Evolutionary conservation across 2,797 vertebrate genomes (phyloP), one percentile per base, ranked within the genome.

Genomic region (Sebastes melanostomus): DNA sequence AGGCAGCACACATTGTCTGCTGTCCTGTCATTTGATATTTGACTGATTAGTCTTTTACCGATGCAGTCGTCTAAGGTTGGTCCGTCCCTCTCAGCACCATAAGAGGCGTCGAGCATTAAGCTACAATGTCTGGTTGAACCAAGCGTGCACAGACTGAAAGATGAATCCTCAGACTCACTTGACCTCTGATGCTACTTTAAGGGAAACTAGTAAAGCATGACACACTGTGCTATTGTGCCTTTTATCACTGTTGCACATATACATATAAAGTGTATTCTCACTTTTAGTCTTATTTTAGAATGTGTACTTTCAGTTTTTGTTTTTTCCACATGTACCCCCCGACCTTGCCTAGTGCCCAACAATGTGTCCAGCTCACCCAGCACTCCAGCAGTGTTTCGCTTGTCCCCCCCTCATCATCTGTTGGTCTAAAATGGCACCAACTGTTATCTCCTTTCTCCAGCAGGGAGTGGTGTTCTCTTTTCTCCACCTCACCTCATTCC

Each of bases 161-260:
- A 70, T 54, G 52, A 78, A 82, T 74, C 82, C 66, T 38, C 59
- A 65, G 72, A 72, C 61, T 87, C 72, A 72, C 89, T 85, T 72
- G 77, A 89, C 82, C 82, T 85, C 86, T 72, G 75, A 80, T 5
- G 74, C 78, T 88, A 77, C 80, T 86, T 93, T 84, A 90, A 94
- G 91, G 87, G 87, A 94, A 92, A 87, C 88, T 80, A 90, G 88
- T 77, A 78, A 91, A 93, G 90, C 92, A 93, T 93, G 90, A 94
- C 91, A 92, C 91, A 94, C 93, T 94, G 93, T 94, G 93, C 94
- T 93, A 93, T 93, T 90, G 95, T 96, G 95, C 95, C 95, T 96
- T 96, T 93, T 90, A 92, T 95, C 93, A 94, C 89, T 90, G 88
- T 94, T 95, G 91, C 93, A 94, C 91, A 93, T 91, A 83, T 70